phyloP scores from a whole-genome alignment of 2,888 invertebrate genomes.

The Rapana venosa region DNA sequence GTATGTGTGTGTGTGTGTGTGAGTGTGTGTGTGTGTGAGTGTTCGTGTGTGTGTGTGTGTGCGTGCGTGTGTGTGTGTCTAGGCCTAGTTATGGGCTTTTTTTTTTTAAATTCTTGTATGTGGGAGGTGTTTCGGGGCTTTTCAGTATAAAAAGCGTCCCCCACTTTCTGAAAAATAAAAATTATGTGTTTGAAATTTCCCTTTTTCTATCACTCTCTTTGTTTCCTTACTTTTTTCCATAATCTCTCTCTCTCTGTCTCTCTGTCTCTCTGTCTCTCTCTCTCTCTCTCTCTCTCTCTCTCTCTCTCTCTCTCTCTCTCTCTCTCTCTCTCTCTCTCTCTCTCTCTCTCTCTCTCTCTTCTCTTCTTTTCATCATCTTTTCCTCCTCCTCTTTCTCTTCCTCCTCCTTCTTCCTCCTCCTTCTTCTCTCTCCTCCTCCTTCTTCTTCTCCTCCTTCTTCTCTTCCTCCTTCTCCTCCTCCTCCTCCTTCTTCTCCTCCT shows the following conservation, averaged over 20 bases:
- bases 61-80: too few relatives aligned
- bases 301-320: slow-evolving; percentile 10
- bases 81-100: too few relatives aligned
- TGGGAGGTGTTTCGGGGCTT: too few relatives aligned
- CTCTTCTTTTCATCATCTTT: neutral
- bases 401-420: neutral
- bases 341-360: neutral
- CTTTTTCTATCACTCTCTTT: slow-evolving; percentile 14
- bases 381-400: slow-evolving; percentile 12
- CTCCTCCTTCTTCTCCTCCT: neutral
- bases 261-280: neutral
- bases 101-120: too few relatives aligned
- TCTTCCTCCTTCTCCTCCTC: neutral
- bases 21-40: too few relatives aligned
- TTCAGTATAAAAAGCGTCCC: too few relatives aligned
- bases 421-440: neutral
- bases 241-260: neutral
- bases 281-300: slow-evolving; percentile 7
- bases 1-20: too few relatives aligned
- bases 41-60: too few relatives aligned
- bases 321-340: slow-evolving; percentile 28
- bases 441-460: neutral
- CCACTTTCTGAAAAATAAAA: too few relatives aligned
- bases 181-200: neutral
- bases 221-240: neutral